phyloP scores from a whole-genome alignment of 2,113 vertebrate species.

The Malurus cyaneus region DNA sequence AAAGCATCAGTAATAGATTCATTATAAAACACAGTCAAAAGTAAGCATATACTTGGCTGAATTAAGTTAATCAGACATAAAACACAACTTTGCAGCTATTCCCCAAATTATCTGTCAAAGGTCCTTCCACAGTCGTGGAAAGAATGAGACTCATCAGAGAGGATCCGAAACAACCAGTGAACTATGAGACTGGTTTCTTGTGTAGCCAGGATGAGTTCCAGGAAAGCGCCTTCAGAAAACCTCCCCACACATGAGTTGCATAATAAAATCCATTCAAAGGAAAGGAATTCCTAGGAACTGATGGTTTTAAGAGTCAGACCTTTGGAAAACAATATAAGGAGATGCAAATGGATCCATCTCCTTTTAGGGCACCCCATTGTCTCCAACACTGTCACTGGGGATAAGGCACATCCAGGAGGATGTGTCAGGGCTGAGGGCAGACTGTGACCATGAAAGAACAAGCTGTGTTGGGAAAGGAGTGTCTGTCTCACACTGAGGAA shows the following conservation, averaged over 20 bases:
- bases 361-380: not conserved
- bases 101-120: not conserved
- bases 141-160: not conserved
- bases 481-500: not conserved
- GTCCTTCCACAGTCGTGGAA: not conserved
- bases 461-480: not conserved
- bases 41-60: not conserved
- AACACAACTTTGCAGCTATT: not conserved
- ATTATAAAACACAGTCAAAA: not conserved
- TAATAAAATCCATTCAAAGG: not conserved
- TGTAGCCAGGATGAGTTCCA: constrained; percentile 4
- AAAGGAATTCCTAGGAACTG: not conserved
- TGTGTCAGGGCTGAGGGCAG: not conserved
- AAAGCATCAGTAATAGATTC: not conserved
- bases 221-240: not conserved
- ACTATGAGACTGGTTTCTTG: not conserved
- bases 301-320: not conserved
- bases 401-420: not conserved
- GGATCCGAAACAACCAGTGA: not conserved
- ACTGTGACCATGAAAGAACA: not conserved
- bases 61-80: not conserved
- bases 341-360: not conserved
- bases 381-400: not conserved
- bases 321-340: not conserved
- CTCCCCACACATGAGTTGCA: not conserved